Evolutionary conservation across 2,113 vertebrate species (phyloP).

Genomic region (Sula dactylatra): DNA sequence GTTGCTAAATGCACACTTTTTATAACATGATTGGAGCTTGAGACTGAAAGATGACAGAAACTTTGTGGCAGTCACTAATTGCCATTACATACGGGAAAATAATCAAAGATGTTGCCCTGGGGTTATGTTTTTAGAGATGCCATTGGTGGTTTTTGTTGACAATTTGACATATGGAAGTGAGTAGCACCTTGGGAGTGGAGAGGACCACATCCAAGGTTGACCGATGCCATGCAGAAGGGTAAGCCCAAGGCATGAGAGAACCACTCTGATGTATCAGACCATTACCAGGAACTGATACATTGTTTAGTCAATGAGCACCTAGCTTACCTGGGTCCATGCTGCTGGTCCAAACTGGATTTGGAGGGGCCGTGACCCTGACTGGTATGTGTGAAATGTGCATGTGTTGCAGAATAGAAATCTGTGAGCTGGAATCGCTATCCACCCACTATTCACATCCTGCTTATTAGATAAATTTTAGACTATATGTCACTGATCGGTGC

Average conservation of each 20-base stretch:
- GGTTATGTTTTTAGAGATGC: background rate
- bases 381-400: background rate
- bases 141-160: background rate
- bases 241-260: background rate
- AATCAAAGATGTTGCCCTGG: background rate
- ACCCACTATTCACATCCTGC: fast-evolving
- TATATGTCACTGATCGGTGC: too few relatives aligned
- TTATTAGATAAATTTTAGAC: background rate
- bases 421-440: background rate
- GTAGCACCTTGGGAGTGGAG: background rate
- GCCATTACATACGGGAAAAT: background rate
- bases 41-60: background rate
- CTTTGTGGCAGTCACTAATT: background rate
- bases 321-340: background rate
- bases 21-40: background rate
- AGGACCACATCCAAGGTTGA: background rate
- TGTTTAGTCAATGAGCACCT: background rate
- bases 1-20: background rate
- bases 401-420: background rate
- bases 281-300: background rate
- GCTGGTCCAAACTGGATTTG: background rate
- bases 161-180: background rate
- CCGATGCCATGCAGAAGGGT: background rate
- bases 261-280: background rate
- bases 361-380: background rate